Percentiles rank a stretch among this genome's conserved stretches.
Conservation (phyloP, 2,888 invertebrate species). For the Amiota mariae region DNA sequence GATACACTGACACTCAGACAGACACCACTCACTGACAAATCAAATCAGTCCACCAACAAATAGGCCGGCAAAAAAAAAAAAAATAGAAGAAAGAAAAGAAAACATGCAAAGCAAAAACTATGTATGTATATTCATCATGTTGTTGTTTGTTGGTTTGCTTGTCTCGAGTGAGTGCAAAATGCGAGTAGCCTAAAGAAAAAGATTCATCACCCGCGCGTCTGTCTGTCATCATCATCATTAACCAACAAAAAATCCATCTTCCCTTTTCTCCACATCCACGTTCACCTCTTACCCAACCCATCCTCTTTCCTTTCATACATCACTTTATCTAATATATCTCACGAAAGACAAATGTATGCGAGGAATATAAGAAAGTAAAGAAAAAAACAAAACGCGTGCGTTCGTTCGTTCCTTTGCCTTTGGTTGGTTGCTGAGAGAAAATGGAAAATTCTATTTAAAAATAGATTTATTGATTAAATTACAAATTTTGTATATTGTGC, state of each 20-base stretch:
- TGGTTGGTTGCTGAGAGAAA: conserved; percentile 25
- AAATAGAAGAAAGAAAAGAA: neutral
- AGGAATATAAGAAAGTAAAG: neutral
- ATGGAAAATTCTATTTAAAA: conserved; percentile 60
- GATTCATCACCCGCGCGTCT: too few relatives aligned
- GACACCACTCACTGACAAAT: too few relatives aligned
- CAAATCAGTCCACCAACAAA: too few relatives aligned
- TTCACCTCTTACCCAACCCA: too few relatives aligned
- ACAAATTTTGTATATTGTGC: conserved; percentile 45
- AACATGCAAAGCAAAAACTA: conserved; percentile 1
- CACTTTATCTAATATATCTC: neutral
- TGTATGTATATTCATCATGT: too few relatives aligned
- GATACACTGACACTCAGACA: neutral
- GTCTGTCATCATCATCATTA: too few relatives aligned
- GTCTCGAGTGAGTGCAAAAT: too few relatives aligned
- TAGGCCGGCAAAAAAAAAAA: neutral
- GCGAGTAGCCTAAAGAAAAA: too few relatives aligned
- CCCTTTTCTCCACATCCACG: too few relatives aligned
- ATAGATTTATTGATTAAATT: conserved; percentile 65
- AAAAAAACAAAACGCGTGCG: neutral
- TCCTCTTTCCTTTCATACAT: too few relatives aligned
- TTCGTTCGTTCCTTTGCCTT: neutral
- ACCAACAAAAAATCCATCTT: too few relatives aligned
- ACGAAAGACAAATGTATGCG: neutral
- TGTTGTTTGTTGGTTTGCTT: neutral